Percentiles rank a stretch among this genome's conserved stretches.
These are phyloP conservation scores for Porites cylindrica DNA, from an alignment of 92 coral and sea anemone genomes.

Conservation along the genomic window DNA sequence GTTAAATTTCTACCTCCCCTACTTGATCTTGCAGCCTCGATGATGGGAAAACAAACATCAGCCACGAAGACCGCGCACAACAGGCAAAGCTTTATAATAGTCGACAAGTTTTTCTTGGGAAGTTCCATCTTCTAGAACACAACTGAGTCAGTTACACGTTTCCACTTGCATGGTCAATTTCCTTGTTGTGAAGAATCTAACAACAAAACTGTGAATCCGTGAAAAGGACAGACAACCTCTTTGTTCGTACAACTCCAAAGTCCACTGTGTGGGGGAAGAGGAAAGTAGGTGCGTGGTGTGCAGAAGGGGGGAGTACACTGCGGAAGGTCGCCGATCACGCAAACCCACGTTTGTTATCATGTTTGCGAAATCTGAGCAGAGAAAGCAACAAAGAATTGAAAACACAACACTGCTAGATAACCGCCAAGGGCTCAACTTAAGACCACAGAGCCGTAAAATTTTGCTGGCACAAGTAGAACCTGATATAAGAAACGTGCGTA, in stretches of 20 bases:
- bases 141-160: background rate
- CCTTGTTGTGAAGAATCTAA: background rate
- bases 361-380: too few relatives aligned
- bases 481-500: too few relatives aligned
- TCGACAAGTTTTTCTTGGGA: background rate
- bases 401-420: too few relatives aligned
- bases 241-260: background rate
- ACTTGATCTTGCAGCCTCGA: constrained; percentile 14
- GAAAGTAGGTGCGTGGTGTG: background rate
- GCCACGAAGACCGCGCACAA: background rate
- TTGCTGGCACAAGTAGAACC: too few relatives aligned
- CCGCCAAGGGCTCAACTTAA: too few relatives aligned
- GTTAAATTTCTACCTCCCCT: background rate
- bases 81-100: background rate
- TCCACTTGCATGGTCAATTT: background rate
- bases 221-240: background rate
- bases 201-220: constrained; percentile 2
- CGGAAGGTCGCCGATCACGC: too few relatives aligned
- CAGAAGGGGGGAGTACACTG: constrained; percentile 1
- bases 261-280: background rate
- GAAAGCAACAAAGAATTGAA: too few relatives aligned
- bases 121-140: background rate
- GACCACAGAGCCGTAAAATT: too few relatives aligned
- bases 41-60: constrained; percentile 2
- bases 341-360: too few relatives aligned